Evolutionary conservation across 2,113 vertebrate genomes (phyloP), one percentile per base, ranked within the genome.

Genomic region (Ceratotherium simum): DNA sequence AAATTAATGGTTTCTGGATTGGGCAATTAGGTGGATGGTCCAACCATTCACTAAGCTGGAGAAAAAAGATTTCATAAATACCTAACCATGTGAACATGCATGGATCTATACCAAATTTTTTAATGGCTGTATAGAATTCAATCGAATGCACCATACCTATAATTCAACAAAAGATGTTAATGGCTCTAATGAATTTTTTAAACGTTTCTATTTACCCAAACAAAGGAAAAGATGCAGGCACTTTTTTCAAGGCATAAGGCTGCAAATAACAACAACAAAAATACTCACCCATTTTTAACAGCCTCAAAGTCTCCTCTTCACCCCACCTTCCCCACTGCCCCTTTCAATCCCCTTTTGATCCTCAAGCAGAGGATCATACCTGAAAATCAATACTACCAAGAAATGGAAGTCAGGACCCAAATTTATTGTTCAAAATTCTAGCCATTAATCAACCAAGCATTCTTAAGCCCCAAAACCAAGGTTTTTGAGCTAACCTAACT

Each of bases 371-470:
- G 23, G 27, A 86, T 76, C 29, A 92, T 78, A 84, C 85, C 23
- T 90, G 16, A 96, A 96, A 96, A 88, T 72, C 64, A 78, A 3
- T 73, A 87, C 14, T 82, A 87, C 21, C 29, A 95, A 91, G 27
- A 8, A 91, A 72, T n/a, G 8, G 31, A 90, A 92, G 48, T 62
- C 11, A 67, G n/a, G 23, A 95, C 29, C 54, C 79, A 89, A 96
- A 82, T 73, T 81, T 76, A 69, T 10, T 54, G 72, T 46, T 95
- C 87, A 97, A 90, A 95, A 90, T 78, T 86, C 69, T 58, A 96
- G 27, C 29, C 3, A 91, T 39, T 51, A 80, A 64, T 91, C 51
- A 80, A 46, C 31, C 51, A 94, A 91, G 7, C 60, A 97, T 60
- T 75, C 84, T 94, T 90, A 92, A 87, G 5, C 23, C 6, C 7